Percentiles rank a stretch among this genome's conserved stretches.
Conservation (phyloP, 1,140 invertebrate genomes). For the Nasonia vitripennis region DNA sequence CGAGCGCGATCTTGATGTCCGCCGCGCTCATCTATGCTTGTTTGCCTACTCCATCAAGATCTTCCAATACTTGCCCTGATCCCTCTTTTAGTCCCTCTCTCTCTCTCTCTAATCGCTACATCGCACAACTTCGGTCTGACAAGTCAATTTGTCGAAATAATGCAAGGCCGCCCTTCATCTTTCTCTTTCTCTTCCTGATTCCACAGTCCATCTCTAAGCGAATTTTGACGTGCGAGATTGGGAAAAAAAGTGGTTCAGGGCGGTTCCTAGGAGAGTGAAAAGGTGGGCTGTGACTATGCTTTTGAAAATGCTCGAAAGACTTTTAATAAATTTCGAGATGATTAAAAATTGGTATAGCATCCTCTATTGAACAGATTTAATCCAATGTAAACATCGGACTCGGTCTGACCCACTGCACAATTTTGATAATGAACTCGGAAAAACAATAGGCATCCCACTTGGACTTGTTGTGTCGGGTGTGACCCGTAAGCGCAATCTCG, state of each 20-base stretch:
- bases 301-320: too few relatives aligned
- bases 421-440: background rate
- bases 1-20: background rate
- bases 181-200: background rate
- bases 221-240: slow-evolving; percentile 12
- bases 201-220: background rate
- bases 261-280: background rate
- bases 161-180: background rate
- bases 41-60: slow-evolving; percentile 42
- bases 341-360: too few relatives aligned
- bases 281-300: background rate
- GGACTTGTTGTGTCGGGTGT: background rate
- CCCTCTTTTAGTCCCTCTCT: background rate
- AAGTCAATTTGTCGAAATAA: slow-evolving; percentile 44
- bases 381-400: background rate
- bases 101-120: slow-evolving; percentile 1
- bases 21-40: background rate
- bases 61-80: slow-evolving; percentile 10
- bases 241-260: background rate
- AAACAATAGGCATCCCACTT: background rate
- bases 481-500: slow-evolving; percentile 38
- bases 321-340: too few relatives aligned
- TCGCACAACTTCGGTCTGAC: background rate
- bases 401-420: background rate
- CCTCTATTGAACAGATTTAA: background rate